Base-by-base conservation (phyloP, 2,113 vertebrate species). In the Tyto alba region DNA sequence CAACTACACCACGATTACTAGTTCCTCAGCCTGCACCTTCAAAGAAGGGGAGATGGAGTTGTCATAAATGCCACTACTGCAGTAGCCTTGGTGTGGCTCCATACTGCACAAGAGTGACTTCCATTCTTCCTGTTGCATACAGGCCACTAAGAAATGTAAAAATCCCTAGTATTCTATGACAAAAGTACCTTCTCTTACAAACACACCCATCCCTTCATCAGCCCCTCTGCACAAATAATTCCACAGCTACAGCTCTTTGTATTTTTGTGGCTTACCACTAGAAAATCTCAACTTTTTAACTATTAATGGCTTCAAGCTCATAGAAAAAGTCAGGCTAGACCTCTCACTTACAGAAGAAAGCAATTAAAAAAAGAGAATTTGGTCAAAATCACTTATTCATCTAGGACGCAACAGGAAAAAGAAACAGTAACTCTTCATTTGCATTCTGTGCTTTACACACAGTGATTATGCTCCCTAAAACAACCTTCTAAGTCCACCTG, bases 61-160 rank as follows among this genome's bases (percentile, higher is more conserved):
- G 52, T 25, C 71, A 82, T 27, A 73, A 90, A 85, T 40, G 23
- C 19, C 77, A 77, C 34, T 29, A n/a, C 40, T 41, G n/a, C 72
- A 66, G 48, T 8, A 45, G 12, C 29, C 45, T 36, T 7, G 15
- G 11, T 32, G n/a, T 36, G 47, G 26, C n/a, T 81, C n/a, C 32
- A 23, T 23, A 48, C 16, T 29, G 26, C 13, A 38, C 2, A 7
- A 57, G 5, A 5, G 41, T 57, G 43, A 50, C 29, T 88, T 76
- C 34, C 1, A 1, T 64, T 83, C 56, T 40, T 52, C 16, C 48
- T 34, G 4, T 53, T 1, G 0, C 41, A 62, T 2, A 2, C 3
- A 63, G 41, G 11, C 43, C 27, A 50, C 71, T 30, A 88, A 63
- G 55, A 57, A 82, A 69, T 57, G 30, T 57, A 88, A 90, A 87